Evolutionary conservation across 2,888 invertebrate species (phyloP).

Genomic region (Drosophila yooni): DNA sequence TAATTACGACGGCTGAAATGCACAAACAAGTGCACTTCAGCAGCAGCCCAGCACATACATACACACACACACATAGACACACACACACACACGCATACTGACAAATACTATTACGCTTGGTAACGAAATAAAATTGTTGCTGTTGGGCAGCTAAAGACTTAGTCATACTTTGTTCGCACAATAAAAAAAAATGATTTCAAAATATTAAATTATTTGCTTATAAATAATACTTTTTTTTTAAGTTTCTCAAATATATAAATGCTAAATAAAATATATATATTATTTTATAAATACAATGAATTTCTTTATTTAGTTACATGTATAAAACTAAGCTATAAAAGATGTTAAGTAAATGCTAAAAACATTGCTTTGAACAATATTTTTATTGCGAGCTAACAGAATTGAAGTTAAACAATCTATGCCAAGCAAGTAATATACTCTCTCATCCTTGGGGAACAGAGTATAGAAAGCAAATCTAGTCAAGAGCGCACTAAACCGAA

Average conservation of each 20-base stretch:
- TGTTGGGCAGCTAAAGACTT: background rate
- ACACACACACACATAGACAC: conserved; percentile 4
- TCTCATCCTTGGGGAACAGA: background rate
- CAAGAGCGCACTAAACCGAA: conserved; percentile 46
- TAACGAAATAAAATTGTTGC: conserved; percentile 2
- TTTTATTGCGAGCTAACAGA: background rate
- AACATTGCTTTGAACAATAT: background rate
- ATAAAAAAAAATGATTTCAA: background rate
- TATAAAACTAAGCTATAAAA: too few species aligned
- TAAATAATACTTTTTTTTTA: background rate
- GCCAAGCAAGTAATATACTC: background rate
- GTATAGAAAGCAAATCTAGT: conserved; percentile 54
- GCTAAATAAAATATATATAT: background rate
- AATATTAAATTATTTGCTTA: background rate
- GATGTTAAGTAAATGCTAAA: background rate
- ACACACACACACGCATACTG: background rate
- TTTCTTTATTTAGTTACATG: too few species aligned
- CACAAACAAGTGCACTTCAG: conserved; percentile 73
- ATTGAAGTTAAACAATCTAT: background rate
- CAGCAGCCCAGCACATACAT: conserved; percentile 29
- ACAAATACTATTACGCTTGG: conserved; percentile 17
- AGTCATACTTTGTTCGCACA: background rate
- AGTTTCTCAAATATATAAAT: background rate
- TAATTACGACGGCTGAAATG: conserved; percentile 78
- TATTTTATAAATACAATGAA: background rate